Evolutionary conservation across 2,113 vertebrate genomes (phyloP).

Genomic region (Pyrgilauda ruficollis): DNA sequence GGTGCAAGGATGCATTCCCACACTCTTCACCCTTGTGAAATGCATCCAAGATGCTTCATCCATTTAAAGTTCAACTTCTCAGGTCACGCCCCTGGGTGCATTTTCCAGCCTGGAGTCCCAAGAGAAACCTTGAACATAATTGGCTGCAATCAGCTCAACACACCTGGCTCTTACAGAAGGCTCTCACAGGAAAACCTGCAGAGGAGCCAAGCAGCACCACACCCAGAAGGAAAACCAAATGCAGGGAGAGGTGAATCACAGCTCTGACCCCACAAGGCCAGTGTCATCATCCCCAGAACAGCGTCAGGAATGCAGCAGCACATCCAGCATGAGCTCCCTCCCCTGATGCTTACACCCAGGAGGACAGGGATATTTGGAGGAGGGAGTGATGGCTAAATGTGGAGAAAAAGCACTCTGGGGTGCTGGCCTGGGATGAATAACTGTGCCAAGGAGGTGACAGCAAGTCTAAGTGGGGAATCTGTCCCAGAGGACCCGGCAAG

Average conservation of each 20-base stretch:
- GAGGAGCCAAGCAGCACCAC: background rate
- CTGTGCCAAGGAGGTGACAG: background rate
- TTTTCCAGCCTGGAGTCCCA: background rate
- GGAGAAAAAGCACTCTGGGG: background rate
- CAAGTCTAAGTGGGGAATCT: background rate
- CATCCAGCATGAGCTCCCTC: background rate
- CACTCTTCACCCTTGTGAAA: background rate
- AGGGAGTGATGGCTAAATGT: background rate
- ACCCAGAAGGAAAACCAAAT: background rate
- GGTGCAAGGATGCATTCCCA: background rate
- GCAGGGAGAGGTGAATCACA: background rate
- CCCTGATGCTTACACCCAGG: background rate
- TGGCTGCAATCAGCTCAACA: background rate
- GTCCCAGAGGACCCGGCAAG: background rate
- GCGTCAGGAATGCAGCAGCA: background rate
- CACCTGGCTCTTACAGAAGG: background rate
- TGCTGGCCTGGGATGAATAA: background rate
- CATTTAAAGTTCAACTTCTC: background rate
- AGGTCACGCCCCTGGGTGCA: background rate
- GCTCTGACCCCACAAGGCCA: background rate
- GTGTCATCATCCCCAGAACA: fast-evolving
- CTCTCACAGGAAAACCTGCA: background rate
- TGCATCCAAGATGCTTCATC: background rate
- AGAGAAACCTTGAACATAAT: background rate
- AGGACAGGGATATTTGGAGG: background rate